Evolutionary conservation across 2,888 invertebrate species (phyloP).

Genomic region (Drosophila borealis): DNA sequence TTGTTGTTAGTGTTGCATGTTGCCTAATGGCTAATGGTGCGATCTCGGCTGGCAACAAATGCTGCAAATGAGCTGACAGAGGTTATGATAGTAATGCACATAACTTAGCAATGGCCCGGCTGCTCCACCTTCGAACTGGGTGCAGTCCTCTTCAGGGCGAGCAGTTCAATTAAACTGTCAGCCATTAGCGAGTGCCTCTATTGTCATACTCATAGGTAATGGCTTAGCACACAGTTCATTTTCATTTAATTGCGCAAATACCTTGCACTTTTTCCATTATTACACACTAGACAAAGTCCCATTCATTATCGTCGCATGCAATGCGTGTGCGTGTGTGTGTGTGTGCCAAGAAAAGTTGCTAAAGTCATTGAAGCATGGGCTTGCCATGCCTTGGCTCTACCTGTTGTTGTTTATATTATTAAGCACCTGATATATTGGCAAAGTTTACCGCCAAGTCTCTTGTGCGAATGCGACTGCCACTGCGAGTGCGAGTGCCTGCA

Average conservation of each 20-base stretch:
- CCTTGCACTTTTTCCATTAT: constrained; percentile 62
- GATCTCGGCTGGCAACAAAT: constrained; percentile 64
- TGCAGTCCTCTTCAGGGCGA: constrained; percentile 33
- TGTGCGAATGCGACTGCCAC: constrained; percentile 21
- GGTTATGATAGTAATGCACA: constrained; percentile 66
- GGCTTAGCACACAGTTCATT: constrained; percentile 65
- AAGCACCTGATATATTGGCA: constrained; percentile 76
- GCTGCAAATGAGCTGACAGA: constrained; percentile 75
- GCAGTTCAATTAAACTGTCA: constrained; percentile 68
- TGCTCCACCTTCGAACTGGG: constrained; percentile 32
- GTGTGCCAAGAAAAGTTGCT: constrained; percentile 47
- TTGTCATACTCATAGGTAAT: constrained; percentile 65
- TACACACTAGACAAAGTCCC: constrained; percentile 55
- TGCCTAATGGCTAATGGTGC: constrained; percentile 61
- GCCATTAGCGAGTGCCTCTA: constrained; percentile 64
- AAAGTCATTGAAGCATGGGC: constrained; percentile 47
- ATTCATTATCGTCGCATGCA: constrained; percentile 48
- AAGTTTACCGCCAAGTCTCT: constrained; percentile 59
- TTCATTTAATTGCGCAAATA: constrained; percentile 75
- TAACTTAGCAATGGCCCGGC: constrained; percentile 33
- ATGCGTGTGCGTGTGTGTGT: constrained; percentile 6
- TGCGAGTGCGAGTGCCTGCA: constrained; percentile 23
- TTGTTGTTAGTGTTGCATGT: constrained; percentile 30
- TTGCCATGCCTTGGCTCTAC: constrained; percentile 30
- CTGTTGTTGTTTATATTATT: constrained; percentile 75